These are phyloP conservation scores for Pandemis corylana DNA, from an alignment of 2,888 invertebrate species.

Conservation along the genomic window DNA sequence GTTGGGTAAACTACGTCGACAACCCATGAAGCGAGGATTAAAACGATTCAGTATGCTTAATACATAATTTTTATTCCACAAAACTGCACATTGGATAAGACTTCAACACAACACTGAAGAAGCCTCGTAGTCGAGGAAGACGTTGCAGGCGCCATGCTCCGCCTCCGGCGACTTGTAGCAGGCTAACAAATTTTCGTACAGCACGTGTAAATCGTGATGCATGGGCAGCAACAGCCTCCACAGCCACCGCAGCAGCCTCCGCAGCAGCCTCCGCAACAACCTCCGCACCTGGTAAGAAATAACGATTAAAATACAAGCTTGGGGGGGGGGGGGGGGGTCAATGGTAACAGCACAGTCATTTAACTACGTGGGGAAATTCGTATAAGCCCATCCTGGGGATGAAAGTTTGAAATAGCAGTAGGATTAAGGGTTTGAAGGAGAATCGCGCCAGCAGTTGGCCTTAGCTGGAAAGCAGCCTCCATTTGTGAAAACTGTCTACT, in stretches of 20 bases:
- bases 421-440: too few species aligned
- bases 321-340: too few species aligned
- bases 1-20: too few species aligned
- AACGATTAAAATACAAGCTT: too few species aligned
- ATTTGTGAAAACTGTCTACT: too few species aligned
- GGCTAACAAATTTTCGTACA: slow-evolving; percentile 77
- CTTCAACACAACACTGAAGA: slow-evolving; percentile 44
- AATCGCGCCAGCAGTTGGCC: too few species aligned
- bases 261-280: slow-evolving; percentile 57
- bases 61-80: slow-evolving; percentile 56
- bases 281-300: slow-evolving; percentile 62
- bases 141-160: slow-evolving; percentile 5
- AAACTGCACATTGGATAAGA: slow-evolving; percentile 51
- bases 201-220: slow-evolving; percentile 76
- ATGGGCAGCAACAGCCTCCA: slow-evolving; percentile 63
- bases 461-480: too few species aligned
- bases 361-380: too few species aligned
- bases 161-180: not conserved
- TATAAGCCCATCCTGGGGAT: too few species aligned
- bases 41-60: slow-evolving; percentile 42
- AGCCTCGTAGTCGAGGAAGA: slow-evolving; percentile 14
- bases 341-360: too few species aligned
- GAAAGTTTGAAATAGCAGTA: too few species aligned
- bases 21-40: not conserved
- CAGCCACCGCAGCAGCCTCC: slow-evolving; percentile 48